Base-by-base conservation (phyloP, 1,140 invertebrate genomes). In the Meteorus sp. region DNA sequence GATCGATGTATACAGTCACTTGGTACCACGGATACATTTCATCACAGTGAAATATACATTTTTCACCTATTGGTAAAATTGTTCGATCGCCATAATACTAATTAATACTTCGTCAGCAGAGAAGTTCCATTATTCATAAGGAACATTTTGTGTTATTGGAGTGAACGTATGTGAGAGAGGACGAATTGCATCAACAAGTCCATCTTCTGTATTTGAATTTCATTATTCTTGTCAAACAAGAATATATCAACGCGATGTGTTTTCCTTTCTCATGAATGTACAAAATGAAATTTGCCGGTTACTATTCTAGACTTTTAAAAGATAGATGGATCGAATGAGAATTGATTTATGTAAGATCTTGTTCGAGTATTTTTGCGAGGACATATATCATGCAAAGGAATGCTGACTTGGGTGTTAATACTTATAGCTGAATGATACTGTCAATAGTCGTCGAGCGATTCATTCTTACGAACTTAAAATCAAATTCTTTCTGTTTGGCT, bases 161-260 rank as follows among this genome's bases (percentile, higher is more conserved):
- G 31, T 33, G 65, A 63, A 70, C 53, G 61, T 57, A 51, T 44
- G 60, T 63, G n/a, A 47, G 39, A 61, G 56, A 52, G 57, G 56
- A 56, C 62, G 68, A 71, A 31, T 60, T 66, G 62, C 63, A 63
- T 66, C 67, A 74, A 72, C 64, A 63, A 67, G 67, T 64, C 67
- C 69, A 37, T 19, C 8, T n/a, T 11, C 15, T 11, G 15, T 61
- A 37, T 63, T 63, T 68, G 65, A 67, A 56, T 62, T 68, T 66
- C 61, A 51, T 62, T 64, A 67, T 65, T 52, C 17, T 52, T 59
- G 37, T 60, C 66, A 66, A 27, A 50, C 27, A 17, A 70, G 57
- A 65, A 62, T 67, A 71, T 76, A 75, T 75, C 73, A 77, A 76
- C n/a, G n/a, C n/a, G 75, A 75, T 64, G 66, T 60, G 8, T 8